A percentile compares a stretch with the other conserved stretches of the same genome.
Conservation (phyloP, 2,113 vertebrate species). For the Xyliphius kryptos region DNA sequence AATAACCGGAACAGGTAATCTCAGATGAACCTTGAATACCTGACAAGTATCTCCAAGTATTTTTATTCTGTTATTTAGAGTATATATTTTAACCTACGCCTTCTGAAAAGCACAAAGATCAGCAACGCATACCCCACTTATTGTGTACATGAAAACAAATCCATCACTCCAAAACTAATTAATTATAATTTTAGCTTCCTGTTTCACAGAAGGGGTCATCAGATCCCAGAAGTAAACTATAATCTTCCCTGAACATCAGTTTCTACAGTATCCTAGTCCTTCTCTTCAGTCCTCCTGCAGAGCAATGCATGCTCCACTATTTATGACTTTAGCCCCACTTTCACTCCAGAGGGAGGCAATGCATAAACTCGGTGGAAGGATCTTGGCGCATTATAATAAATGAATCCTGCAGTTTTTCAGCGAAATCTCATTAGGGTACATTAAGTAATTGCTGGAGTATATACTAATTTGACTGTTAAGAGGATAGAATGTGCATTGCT, state of each 20-base stretch:
- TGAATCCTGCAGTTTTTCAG: slow-evolving; percentile 67
- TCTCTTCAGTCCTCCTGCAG: slow-evolving; percentile 32
- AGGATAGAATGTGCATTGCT: slow-evolving; percentile 70
- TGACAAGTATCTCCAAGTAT: too few relatives aligned
- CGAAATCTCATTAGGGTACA: slow-evolving; percentile 75
- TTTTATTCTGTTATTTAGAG: too few relatives aligned
- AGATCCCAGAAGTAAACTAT: slow-evolving; percentile 20
- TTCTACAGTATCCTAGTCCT: slow-evolving; percentile 40
- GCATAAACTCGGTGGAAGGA: slow-evolving; percentile 59
- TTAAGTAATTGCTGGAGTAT: slow-evolving; percentile 74
- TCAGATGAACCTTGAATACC: too few relatives aligned
- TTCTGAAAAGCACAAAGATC: too few relatives aligned
- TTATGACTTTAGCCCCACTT: slow-evolving; percentile 54
- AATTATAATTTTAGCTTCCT: slow-evolving; percentile 13
- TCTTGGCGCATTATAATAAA: slow-evolving; percentile 67
- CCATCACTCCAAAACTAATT: too few relatives aligned
- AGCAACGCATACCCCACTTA: too few relatives aligned
- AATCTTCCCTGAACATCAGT: slow-evolving; percentile 24
- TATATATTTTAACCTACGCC: too few relatives aligned
- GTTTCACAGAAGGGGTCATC: slow-evolving; percentile 28
- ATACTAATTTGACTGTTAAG: slow-evolving; percentile 76
- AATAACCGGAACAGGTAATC: too few relatives aligned
- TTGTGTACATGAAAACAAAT: too few relatives aligned
- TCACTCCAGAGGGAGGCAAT: slow-evolving; percentile 48
- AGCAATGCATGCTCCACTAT: slow-evolving; percentile 49